Evolutionary conservation across 2,888 invertebrate species (phyloP), one percentile per base, ranked within the genome.

Genomic region (Spilosoma lubricipeda): DNA sequence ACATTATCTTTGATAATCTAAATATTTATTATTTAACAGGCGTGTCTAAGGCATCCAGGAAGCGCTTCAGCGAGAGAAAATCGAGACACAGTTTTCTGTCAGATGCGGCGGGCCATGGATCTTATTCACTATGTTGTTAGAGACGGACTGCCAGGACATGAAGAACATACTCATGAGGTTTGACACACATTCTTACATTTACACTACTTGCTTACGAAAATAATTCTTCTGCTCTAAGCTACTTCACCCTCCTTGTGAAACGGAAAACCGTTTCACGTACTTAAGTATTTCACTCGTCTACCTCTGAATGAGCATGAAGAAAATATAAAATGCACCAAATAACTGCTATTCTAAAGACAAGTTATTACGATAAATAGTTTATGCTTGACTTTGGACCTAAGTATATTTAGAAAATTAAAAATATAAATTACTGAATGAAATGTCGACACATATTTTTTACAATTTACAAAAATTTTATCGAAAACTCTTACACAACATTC

Each of bases 41-140:
- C 99, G 30, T 99, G 99, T 91, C 96, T 99, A 81, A 96, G 99
- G 87, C 99, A 99, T 95, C 99, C 99, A 33, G 99, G 99, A 86
- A 98, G 99, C 92, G 97, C 98, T 70, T 97, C 98, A 73, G 99
- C 99, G 0, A 97, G 98, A 81, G 99, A 99, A 93, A 99, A 99
- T 93, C 97, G 99, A 15, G 99, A 99, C 93, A 99, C 99, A 0
- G 99, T 99, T 67, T 99, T 99, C 96, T 99, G 99, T 91, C 99
- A 99, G 94, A 99, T 99, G 98, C 96, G 99, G 78, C 97, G 99
- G 80, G 99, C 99, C 39, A 98, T 99, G 97, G 99, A 99, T 95
- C 97, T 99, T 82, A 99, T 99, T 85, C 99, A 99, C 94, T 99
- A 98, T 93, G 99, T 99, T 77, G 99, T 99, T 68, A 98, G 99